phyloP scores from a whole-genome alignment of 1,140 invertebrate species.

The Coboldia fuscipes region DNA sequence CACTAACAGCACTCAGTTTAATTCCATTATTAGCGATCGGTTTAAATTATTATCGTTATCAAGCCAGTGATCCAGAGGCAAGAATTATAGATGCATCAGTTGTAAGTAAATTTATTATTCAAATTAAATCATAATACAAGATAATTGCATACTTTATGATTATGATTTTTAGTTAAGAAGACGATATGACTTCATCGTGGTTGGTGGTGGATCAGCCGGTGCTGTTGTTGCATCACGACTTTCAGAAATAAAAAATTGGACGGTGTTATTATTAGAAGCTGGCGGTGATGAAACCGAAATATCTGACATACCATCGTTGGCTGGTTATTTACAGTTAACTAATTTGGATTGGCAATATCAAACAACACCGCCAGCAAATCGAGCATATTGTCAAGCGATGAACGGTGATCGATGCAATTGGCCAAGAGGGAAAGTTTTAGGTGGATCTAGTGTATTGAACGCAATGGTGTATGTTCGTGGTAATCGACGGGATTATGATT shows the following conservation, averaged over 20 bases:
- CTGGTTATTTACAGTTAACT: conserved; percentile 52
- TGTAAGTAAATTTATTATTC: conserved; percentile 26
- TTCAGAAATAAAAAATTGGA: conserved; percentile 58
- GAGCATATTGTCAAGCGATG: conserved; percentile 63
- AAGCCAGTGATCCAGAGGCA: conserved; percentile 58
- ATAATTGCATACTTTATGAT: neutral
- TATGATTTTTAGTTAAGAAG: conserved; percentile 33
- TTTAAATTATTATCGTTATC: conserved; percentile 59
- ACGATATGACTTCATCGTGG: conserved; percentile 62
- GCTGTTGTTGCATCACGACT: conserved; percentile 79
- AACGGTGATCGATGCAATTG: conserved; percentile 65
- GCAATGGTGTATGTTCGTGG: conserved; percentile 89
- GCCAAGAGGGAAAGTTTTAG: conserved; percentile 71
- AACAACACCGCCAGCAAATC: conserved; percentile 54
- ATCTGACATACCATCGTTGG: conserved; percentile 51
- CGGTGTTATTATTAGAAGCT: conserved; percentile 60
- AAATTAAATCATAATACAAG: neutral
- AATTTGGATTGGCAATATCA: conserved; percentile 85
- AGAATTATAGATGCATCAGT: conserved; percentile 41
- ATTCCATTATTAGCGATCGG: conserved; percentile 58
- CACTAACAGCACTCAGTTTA: conserved; percentile 40
- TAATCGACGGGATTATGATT: conserved; percentile 76
- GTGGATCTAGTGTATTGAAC: conserved; percentile 87
- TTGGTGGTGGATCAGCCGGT: conserved; percentile 84
- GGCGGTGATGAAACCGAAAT: conserved; percentile 64